Conservation (phyloP, 2,797 vertebrate genomes). For the Capromys pilorides region DNA sequence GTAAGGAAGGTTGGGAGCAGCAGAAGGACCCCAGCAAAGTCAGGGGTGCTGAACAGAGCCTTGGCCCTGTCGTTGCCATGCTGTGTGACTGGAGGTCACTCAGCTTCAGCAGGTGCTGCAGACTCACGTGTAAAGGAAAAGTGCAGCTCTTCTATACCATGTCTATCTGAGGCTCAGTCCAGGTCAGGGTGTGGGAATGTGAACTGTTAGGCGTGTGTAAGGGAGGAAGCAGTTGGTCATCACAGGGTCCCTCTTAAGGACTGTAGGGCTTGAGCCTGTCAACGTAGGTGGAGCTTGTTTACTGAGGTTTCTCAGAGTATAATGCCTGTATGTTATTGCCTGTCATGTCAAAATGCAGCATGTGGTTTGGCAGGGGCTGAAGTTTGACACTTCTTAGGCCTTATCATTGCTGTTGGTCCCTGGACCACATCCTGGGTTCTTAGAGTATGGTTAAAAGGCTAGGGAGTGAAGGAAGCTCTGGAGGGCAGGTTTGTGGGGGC, state of each 20-base stretch:
- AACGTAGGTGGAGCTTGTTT: background rate
- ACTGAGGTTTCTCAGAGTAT: background rate
- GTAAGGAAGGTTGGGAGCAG: too few species aligned
- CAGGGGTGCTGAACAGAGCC: background rate
- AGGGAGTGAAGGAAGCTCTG: background rate
- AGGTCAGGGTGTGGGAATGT: background rate
- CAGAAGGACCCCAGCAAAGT: background rate
- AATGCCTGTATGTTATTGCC: fast-evolving
- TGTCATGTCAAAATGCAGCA: background rate
- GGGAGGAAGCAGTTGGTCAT: background rate
- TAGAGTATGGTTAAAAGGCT: background rate
- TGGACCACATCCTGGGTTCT: background rate
- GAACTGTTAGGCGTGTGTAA: background rate
- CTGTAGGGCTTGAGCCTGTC: fast-evolving
- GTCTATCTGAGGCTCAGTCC: background rate
- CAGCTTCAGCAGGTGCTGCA: background rate
- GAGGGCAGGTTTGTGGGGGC: background rate
- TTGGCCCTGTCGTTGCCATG: background rate
- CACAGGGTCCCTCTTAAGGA: background rate
- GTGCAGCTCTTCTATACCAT: background rate
- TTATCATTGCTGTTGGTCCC: background rate
- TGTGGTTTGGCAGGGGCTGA: background rate
- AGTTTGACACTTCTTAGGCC: background rate
- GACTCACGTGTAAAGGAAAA: background rate
- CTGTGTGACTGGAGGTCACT: background rate